Evolutionary conservation across 1,140 invertebrate genomes (phyloP).

Genomic region (Palaemon carinicauda): DNA sequence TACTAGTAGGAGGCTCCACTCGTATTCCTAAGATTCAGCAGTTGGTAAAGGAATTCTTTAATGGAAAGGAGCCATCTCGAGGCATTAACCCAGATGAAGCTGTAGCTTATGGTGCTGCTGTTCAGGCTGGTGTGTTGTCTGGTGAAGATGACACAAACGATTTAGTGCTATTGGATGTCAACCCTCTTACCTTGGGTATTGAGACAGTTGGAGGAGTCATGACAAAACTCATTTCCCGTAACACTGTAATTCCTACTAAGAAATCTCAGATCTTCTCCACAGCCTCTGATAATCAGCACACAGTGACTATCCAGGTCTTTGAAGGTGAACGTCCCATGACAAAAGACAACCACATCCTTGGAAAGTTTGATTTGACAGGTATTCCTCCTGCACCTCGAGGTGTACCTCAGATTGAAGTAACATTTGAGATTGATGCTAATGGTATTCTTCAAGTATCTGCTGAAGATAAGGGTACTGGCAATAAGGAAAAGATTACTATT

Average conservation of each 20-base stretch:
- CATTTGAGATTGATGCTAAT: conserved; percentile 50
- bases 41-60: conserved; percentile 98
- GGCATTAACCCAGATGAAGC: conserved; percentile 99
- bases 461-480: conserved; percentile 49
- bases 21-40: conserved; percentile 99
- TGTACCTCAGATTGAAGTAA: conserved; percentile 47
- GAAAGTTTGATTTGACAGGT: conserved; percentile 47
- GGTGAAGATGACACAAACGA: conserved; percentile 94
- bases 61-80: conserved; percentile 95
- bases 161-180: conserved; percentile 96
- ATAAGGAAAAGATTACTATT: conserved; percentile 47
- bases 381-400: conserved; percentile 49
- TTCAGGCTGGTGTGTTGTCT: conserved; percentile 79
- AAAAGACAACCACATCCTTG: conserved; percentile 51
- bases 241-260: conserved; percentile 65
- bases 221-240: conserved; percentile 97
- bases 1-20: conserved; percentile 97
- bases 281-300: conserved; percentile 48
- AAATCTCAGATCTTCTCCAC: conserved; percentile 51
- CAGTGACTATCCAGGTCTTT: conserved; percentile 48
- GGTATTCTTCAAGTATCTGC: conserved; percentile 50
- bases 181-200: conserved; percentile 97
- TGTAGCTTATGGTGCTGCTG: conserved; percentile 97
- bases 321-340: conserved; percentile 49
- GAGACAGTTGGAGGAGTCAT: conserved; percentile 99